phyloP scores from a whole-genome alignment of 2,797 vertebrate species.

The Gallinago nigripennis region DNA sequence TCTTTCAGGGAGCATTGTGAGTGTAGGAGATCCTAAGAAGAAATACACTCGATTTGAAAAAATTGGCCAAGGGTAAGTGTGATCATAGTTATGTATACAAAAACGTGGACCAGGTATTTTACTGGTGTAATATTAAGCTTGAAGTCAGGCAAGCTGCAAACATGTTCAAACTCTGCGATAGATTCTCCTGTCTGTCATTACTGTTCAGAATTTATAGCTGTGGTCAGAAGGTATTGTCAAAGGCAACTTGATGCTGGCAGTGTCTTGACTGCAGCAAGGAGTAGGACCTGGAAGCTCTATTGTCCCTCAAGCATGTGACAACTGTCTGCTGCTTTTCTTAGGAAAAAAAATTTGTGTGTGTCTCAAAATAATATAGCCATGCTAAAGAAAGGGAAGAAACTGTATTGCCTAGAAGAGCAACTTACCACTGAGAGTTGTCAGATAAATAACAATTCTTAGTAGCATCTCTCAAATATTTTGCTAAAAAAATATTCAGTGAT shows the following conservation, averaged over 20 bases:
- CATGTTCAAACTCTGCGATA: background rate
- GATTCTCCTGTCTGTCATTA: background rate
- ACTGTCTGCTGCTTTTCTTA: background rate
- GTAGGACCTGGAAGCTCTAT: background rate
- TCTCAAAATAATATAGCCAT: accelerated
- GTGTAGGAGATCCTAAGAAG: conserved; percentile 98
- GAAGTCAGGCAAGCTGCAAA: background rate
- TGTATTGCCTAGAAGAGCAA: background rate
- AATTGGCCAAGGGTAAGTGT: conserved; percentile 93
- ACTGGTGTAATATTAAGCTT: background rate
- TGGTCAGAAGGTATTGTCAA: background rate
- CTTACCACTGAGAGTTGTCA: background rate
- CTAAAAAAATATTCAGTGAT: background rate
- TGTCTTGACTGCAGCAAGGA: background rate
- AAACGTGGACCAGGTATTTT: background rate
- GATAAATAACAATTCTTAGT: background rate
- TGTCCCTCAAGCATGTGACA: background rate
- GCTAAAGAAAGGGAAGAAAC: background rate
- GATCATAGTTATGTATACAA: background rate
- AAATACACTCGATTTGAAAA: conserved; percentile 99
- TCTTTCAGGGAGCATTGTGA: conserved; percentile 94
- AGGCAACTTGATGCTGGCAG: background rate
- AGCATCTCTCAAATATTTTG: background rate
- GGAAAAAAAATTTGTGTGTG: background rate
- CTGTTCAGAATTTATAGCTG: background rate